Evolutionary conservation across 2,113 vertebrate genomes (phyloP), one percentile per base, ranked within the genome.

Genomic region (Cephalopholis sonnerati): DNA sequence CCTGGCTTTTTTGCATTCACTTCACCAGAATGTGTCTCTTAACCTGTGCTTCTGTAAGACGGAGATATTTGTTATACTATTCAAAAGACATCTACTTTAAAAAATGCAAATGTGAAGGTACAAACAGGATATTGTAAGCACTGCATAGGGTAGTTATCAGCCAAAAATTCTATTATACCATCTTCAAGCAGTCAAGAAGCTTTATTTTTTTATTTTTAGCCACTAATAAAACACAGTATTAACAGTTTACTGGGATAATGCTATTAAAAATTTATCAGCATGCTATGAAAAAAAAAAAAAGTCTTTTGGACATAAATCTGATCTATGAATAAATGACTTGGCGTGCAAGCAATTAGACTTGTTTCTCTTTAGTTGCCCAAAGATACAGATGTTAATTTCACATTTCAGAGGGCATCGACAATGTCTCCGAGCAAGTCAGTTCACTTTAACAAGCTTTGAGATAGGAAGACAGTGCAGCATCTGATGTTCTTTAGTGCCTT

Each of bases 311-410:
- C 83, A 87, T 84, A 81, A 88, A 92, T 92, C 76, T 89, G 64
- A 87, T 91, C 81, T 67, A 86, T 93, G 88, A 93, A 93, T 89
- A 93, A 90, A 91, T 87, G 74, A 85, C 66, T 84, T 48, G 22
- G 64, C 62, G 70, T 81, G 74, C 36, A 79, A 81, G 54, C 82
- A 85, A 91, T 89, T 92, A 90, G 76, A 90, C 69, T 77, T 71
- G 82, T 87, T 81, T 81, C 59, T 81, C 61, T 63, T 79, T 79
- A 74, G 59, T 74, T 25, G 87, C 91, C 93, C 82, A 74, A 77
- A 94, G 92, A 93, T 89, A 92, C 86, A 92, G 89, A 93, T 92
- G 88, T 94, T 94, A 93, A 95, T 94, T 94, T 93, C 92, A 94
- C 91, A 94, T 93, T 92, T 94, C 92, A 91, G 59, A 91, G 87